Percentiles rank a stretch among this genome's conserved stretches.
These are phyloP conservation scores for Caloenas nicobarica DNA, from an alignment of 2,113 vertebrate genomes.

Conservation along the genomic window DNA sequence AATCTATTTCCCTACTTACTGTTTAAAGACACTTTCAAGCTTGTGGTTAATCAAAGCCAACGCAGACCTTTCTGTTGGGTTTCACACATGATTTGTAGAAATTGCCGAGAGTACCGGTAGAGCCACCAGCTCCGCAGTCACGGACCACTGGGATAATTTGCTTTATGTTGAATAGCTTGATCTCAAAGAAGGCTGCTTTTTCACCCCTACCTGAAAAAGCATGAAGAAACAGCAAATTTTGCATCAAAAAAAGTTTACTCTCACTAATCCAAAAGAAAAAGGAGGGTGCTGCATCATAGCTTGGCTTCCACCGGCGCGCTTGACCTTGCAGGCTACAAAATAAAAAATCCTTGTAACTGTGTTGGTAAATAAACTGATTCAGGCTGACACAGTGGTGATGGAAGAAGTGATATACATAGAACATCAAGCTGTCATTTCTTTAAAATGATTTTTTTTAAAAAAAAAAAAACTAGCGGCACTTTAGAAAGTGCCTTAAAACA, in stretches of 20 bases:
- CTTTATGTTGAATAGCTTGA: neutral
- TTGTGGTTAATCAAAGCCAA: neutral
- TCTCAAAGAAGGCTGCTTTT: neutral
- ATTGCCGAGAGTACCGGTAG: accelerated
- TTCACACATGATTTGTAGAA: neutral
- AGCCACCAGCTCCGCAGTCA: neutral
- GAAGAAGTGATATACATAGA: slow-evolving; percentile 32
- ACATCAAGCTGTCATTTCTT: slow-evolving; percentile 27
- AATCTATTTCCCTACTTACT: neutral
- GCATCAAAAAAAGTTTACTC: neutral
- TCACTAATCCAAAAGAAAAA: neutral
- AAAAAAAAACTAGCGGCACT: neutral
- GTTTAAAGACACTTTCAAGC: neutral
- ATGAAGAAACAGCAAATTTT: neutral
- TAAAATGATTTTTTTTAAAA: neutral
- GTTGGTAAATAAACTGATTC: slow-evolving; percentile 21
- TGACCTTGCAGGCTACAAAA: slow-evolving; percentile 32
- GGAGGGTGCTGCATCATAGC: neutral
- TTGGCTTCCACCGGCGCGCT: neutral
- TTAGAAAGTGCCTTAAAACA: slow-evolving; percentile 24
- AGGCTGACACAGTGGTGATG: neutral
- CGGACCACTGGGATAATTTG: accelerated
- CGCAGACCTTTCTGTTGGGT: neutral
- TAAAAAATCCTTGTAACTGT: neutral
- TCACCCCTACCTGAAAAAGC: neutral